Conservation (phyloP, 2,888 invertebrate genomes). For the Luperina testacea region DNA sequence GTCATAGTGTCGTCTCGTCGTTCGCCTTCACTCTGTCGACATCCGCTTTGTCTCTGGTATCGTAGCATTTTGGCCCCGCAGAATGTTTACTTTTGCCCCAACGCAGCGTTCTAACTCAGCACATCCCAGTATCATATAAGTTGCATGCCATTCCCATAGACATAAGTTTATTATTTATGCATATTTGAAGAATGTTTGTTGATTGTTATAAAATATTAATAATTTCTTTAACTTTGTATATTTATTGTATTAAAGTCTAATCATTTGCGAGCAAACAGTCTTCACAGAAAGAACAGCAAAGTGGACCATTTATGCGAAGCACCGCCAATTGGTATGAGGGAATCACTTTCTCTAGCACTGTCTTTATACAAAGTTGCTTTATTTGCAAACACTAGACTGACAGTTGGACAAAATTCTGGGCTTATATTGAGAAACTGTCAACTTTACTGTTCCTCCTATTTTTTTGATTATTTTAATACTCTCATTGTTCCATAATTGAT, state of each 20-base stretch:
- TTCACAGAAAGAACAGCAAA: conserved; percentile 79
- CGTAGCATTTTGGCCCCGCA: conserved; percentile 86
- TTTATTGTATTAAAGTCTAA: conserved; percentile 57
- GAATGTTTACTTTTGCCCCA: conserved; percentile 82
- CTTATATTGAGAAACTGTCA: conserved; percentile 53
- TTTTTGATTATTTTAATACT: conserved; percentile 68
- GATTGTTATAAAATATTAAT: conserved; percentile 66
- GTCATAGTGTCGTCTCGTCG: conserved; percentile 77
- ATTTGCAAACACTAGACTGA: conserved; percentile 58
- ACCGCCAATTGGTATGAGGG: conserved; percentile 67
- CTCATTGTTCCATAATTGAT: conserved; percentile 71
- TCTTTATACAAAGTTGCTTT: conserved; percentile 53
- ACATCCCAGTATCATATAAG: conserved; percentile 79
- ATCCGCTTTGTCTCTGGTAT: conserved; percentile 86
- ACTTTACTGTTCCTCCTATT: conserved; percentile 81
- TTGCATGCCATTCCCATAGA: conserved; percentile 84
- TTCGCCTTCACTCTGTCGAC: conserved; percentile 81
- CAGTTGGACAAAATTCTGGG: conserved; percentile 57
- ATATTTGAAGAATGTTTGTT: conserved; percentile 69
- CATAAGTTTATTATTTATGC: conserved; percentile 77
- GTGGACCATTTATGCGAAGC: conserved; percentile 68
- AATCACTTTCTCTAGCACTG: conserved; percentile 59
- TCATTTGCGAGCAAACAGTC: conserved; percentile 74
- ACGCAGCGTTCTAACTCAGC: conserved; percentile 84
- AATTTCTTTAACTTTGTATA: conserved; percentile 64